These are phyloP conservation scores for Notothenia rossii DNA, from an alignment of 2,113 vertebrate genomes.

Conservation along the genomic window DNA sequence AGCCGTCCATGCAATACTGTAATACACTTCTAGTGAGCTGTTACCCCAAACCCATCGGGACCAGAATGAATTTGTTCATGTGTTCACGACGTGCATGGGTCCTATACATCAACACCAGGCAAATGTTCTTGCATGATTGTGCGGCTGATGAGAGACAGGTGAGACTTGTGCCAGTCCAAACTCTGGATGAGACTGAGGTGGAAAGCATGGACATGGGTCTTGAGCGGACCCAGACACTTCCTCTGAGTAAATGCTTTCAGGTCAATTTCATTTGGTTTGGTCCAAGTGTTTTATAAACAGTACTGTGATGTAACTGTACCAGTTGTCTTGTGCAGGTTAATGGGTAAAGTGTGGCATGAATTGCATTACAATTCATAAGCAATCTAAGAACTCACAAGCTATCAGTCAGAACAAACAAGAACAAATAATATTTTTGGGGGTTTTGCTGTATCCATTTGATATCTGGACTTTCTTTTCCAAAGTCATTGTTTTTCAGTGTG, in stretches of 20 bases:
- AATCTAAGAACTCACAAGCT: no score
- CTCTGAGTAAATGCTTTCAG: conserved; percentile 7
- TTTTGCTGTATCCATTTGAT: no score
- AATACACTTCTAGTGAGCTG: neutral
- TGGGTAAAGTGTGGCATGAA: neutral
- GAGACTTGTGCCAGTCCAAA: conserved; percentile 37
- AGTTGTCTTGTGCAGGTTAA: neutral
- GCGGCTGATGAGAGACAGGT: conserved; percentile 29
- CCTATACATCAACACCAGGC: neutral
- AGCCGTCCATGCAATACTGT: conserved; percentile 24
- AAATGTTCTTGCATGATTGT: conserved; percentile 16
- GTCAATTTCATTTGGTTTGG: conserved; percentile 22
- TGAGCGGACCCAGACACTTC: conserved; percentile 26
- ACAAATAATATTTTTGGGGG: no score
- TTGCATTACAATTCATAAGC: no score
- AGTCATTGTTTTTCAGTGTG: no score
- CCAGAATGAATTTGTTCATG: neutral
- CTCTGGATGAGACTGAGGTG: conserved; percentile 8
- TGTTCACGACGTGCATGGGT: neutral
- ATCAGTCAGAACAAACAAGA: no score
- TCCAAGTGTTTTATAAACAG: neutral
- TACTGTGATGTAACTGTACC: neutral
- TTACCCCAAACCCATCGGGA: neutral
- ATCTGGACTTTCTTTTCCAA: no score
- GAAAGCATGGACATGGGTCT: conserved; percentile 1